Base-by-base conservation (phyloP, 2,113 vertebrate genomes). In the Guaruba guarouba region DNA sequence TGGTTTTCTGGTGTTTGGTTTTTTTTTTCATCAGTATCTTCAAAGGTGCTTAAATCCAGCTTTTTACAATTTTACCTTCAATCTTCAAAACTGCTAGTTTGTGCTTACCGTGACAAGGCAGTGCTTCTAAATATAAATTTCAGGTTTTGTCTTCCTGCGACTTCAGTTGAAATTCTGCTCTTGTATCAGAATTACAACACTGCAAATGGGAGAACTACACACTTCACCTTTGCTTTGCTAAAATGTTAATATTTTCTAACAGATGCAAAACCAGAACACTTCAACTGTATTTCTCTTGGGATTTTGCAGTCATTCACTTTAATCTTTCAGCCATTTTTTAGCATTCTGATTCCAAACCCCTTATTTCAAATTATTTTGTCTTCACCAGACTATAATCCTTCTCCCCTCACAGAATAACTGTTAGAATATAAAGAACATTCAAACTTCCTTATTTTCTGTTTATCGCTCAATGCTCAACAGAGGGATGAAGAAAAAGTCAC, bases 361-460 rank as follows among this genome's bases (percentile, higher is more conserved):
- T 59, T 17, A 49, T 11, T 86, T 70, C 18, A 81, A 86, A 64
- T 41, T 77, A 49, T 71, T 71, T 77, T 57, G 46, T 35, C 46
- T 70, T 70, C 5, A 37, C 25, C 46, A 75, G n/a, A 51, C 28
- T 43, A 10, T 29, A 67, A 13, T 48, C 18, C 51, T 75, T 62
- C 41, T 55, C 25, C 33, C 68, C 43, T n/a, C 29, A 24, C 51
- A 64, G 73, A n/a, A 52, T 29, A 94, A 75, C 62, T 82, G 90
- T 51, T 77, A 93, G 55, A 90, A 69, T n/a, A 88, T 6, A 73
- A 86, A 88, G 35, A 79, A 71, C 44, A 69, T 13, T 92, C 48
- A 77, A 22, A 96, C 95, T 96, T 96, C 95, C 96, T 86, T 90
- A 95, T 96, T 91, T 73, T 70, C 61, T 69, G 41, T 80, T 94